Evolutionary conservation across 1,140 invertebrate genomes (phyloP).

Genomic region (Diachasma alloeum): DNA sequence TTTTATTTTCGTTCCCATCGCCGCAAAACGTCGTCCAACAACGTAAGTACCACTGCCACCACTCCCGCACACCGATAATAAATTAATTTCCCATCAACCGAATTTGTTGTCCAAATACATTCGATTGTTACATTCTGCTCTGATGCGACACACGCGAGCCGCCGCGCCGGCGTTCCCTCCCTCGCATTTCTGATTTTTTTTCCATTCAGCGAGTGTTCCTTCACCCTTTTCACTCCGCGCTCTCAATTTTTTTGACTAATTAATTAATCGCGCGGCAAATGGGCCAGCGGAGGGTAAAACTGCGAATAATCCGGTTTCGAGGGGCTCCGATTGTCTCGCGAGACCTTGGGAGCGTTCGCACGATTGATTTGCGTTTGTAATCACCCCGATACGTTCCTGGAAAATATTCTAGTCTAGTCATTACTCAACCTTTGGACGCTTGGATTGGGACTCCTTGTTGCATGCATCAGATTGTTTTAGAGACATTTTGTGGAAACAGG

Average conservation of each 20-base stretch:
- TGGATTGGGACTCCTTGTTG: too few species aligned
- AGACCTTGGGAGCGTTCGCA: too few species aligned
- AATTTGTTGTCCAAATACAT: too few species aligned
- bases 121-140: too few species aligned
- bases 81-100: neutral
- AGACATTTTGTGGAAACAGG: neutral
- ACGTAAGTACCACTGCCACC: neutral
- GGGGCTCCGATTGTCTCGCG: too few species aligned
- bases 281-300: too few species aligned
- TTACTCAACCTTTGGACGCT: neutral
- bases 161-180: neutral
- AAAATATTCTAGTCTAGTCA: too few species aligned
- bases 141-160: neutral
- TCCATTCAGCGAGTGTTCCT: neutral
- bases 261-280: too few species aligned
- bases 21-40: neutral
- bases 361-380: too few species aligned
- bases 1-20: neutral
- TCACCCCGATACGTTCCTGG: too few species aligned
- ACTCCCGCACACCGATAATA: neutral
- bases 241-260: too few species aligned
- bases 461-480: neutral
- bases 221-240: neutral
- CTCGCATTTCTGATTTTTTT: neutral
- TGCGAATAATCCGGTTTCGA: too few species aligned